Base-by-base conservation (phyloP, 2,888 invertebrate genomes). In the Epiperipatus broadwayi region DNA sequence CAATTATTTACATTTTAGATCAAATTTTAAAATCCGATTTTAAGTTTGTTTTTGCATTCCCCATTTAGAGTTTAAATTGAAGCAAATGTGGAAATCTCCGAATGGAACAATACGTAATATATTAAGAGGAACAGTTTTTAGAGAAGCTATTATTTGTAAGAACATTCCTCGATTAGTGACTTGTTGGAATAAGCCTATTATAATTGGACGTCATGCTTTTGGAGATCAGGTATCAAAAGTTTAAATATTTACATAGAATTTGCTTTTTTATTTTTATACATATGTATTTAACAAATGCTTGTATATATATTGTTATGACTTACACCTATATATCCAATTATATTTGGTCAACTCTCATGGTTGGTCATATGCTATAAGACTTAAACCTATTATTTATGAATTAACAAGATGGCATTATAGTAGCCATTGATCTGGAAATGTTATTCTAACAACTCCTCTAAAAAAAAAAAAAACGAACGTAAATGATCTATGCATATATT, bases 121-220 rank as follows among this genome's bases (percentile, higher is more conserved):
- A 42, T 52, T 66, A 3, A 63, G 65, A 35, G 66, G 67, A 21
- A 67, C 67, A 3, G 65, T 68, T 21, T 68, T 67, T 50, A 50
- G 67, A 21, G 67, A 68, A 52, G 65, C 67, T 14, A 68, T 68
- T 49, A 63, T 69, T 44, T 65, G 64, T 50, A 59, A 64, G 47
- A 69, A 95, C 59, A 85, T 97, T 59, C 95, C 95, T 5, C 74
- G 91, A 45, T 69, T 97, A 41, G 95, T 97, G 0, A 73, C 78
- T 32, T 77, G 83, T 25, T 97, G 97, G 97, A 75, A 73, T 34
- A 78, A 91, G 53, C 91, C 95, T 4, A 97, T 97, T 49, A 79
- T 97, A 39, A 95, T 97, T 53, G 97, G 95, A 3, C 79, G 95
- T 66, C 95, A 97, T 57, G 65, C 65, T 5, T 60, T 57, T 45